Evolutionary conservation across 2,797 vertebrate genomes (phyloP), one percentile per base, ranked within the genome.

Genomic region (Galago senegalensis): DNA sequence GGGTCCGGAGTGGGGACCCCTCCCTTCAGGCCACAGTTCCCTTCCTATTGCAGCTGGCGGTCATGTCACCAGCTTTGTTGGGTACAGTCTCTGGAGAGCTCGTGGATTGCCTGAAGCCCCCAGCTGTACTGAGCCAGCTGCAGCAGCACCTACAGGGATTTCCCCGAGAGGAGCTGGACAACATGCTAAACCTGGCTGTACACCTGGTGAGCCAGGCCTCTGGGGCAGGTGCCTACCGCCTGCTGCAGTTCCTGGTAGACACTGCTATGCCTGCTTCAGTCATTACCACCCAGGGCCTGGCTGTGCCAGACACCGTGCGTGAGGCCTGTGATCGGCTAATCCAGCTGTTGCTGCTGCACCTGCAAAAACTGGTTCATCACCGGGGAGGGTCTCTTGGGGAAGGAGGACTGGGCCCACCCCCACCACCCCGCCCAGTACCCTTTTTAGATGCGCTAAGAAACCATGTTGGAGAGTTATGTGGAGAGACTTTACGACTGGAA

Each of bases 131-230:
- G 43, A 99, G 99, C 49, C 99, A 99, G 97, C 99, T 99, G 56
- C 99, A 99, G 94, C 99, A 99, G 17, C 98, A 99, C 95, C 98
- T 99, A 31, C 98, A 99, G 7, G 95, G 98, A 0, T 96, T 99
- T 4, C 99, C 99, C 0, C 97, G 99, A 13, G 99, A 99, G 1
- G 99, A 99, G 23, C 98, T 99, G 89, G 99, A 99, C 17, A 99
- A 99, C 98, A 98, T 99, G 99, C 97, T 99, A 46, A 98, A 99
- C 20, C 92, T 99, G 17, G 99, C 99, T 0, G 99, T 99, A 0
- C 99, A 99, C 95, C 98, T 99, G 65, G 98, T 99, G 25, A 99
- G 99, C 98, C 99, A 99, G 97, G 99, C 99, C 11, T 99, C 99
- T 0, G 95, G 98, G 82, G 98, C 99, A 0, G 99, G 99, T 0